These are phyloP conservation scores for Fistularia commersonii DNA, from an alignment of 2,797 vertebrate genomes.

Conservation along the genomic window DNA sequence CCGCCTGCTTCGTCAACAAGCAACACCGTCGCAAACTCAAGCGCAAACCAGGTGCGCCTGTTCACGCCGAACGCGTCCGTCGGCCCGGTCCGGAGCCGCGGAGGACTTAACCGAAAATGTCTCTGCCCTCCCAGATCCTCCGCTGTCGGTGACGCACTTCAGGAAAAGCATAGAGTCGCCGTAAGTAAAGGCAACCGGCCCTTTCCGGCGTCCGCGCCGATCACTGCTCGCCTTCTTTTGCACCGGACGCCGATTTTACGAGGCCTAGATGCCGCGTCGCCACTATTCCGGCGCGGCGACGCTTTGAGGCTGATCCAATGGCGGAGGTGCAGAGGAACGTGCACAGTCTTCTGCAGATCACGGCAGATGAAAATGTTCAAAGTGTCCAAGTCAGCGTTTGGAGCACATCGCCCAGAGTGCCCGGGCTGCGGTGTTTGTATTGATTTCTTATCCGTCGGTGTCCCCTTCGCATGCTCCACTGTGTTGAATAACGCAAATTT, in stretches of 20 bases:
- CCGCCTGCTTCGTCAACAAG: conserved; percentile 98
- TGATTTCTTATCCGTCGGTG: conserved; percentile 69
- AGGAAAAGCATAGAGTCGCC: conserved; percentile 99
- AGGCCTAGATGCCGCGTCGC: too few relatives aligned
- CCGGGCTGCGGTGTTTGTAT: conserved; percentile 61
- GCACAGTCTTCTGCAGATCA: conserved; percentile 52
- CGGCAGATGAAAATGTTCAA: conserved; percentile 45
- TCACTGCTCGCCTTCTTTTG: conserved; percentile 34
- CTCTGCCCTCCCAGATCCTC: conserved; percentile 85
- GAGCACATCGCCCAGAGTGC: conserved; percentile 59
- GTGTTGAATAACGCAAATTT: conserved; percentile 56
- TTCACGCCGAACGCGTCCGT: too few relatives aligned
- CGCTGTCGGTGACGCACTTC: conserved; percentile 98
- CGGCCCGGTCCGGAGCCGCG: too few relatives aligned
- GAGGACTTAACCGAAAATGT: conserved; percentile 36
- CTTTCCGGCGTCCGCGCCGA: conserved; percentile 38
- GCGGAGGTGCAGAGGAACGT: conserved; percentile 37
- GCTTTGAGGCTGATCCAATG: too few relatives aligned
- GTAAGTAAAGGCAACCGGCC: conserved; percentile 81
- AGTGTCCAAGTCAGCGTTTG: conserved; percentile 61
- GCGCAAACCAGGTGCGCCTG: conserved; percentile 90
- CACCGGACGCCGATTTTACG: too few relatives aligned
- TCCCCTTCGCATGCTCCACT: conserved; percentile 63
- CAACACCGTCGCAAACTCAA: conserved; percentile 97
- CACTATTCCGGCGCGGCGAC: too few relatives aligned